Conservation (phyloP, 2,888 invertebrate species). For the Microctonus hyperodae region DNA sequence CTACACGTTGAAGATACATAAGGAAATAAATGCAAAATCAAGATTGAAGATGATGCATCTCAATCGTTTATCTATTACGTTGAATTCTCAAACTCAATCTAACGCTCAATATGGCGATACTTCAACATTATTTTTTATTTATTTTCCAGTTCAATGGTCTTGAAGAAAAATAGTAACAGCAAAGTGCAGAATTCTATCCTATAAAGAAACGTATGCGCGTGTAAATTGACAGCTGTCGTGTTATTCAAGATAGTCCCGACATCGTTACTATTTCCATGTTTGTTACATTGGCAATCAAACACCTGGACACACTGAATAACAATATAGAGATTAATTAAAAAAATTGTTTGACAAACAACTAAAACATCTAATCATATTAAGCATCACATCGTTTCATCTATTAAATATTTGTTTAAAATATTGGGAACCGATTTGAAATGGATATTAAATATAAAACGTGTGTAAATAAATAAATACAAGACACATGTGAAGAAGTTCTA, state of each 20-base stretch:
- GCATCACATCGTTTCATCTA: no score
- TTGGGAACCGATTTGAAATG: neutral
- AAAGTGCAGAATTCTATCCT: slow-evolving; percentile 1
- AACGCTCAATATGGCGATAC: neutral
- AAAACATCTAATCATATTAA: no score
- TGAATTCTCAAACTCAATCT: neutral
- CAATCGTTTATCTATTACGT: neutral
- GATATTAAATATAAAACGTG: neutral
- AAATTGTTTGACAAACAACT: no score
- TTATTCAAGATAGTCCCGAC: slow-evolving; percentile 8
- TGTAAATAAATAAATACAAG: slow-evolving; percentile 8
- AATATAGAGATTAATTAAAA: neutral
- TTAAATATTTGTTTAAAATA: neutral
- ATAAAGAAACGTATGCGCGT: neutral
- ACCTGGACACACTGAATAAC: neutral
- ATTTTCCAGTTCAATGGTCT: neutral
- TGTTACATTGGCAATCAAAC: slow-evolving; percentile 7
- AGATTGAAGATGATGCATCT: slow-evolving; percentile 1
- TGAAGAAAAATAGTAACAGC: neutral
- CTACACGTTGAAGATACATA: neutral
- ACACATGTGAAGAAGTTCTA: neutral
- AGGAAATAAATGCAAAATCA: neutral
- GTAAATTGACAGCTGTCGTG: slow-evolving; percentile 18
- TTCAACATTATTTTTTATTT: neutral
- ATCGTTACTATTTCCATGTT: slow-evolving; percentile 17